Conservation (phyloP, 2,888 invertebrate species). For the Cheilosia variabilis region DNA sequence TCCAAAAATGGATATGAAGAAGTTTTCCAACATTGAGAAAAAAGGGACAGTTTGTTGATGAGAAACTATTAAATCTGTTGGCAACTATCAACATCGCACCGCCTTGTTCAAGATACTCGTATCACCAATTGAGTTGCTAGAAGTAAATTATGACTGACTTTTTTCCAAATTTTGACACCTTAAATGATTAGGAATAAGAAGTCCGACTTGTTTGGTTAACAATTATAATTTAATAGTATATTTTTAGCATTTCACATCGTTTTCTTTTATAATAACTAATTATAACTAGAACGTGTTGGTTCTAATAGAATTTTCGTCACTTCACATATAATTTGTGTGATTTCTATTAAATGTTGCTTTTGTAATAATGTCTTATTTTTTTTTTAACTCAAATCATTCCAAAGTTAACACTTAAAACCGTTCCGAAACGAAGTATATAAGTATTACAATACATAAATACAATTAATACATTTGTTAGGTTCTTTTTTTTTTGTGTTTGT, state of each 20-base stretch:
- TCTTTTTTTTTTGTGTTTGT: constrained; percentile 11
- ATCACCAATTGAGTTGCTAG: not conserved
- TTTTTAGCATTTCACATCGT: constrained; percentile 76
- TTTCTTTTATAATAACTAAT: constrained; percentile 75
- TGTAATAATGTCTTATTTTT: constrained; percentile 9
- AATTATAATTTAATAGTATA: constrained; percentile 83
- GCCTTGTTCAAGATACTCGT: too few species aligned
- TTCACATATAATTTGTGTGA: constrained; percentile 53
- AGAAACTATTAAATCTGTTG: too few species aligned
- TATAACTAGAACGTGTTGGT: constrained; percentile 61
- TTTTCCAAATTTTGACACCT: not conserved
- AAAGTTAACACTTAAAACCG: constrained; percentile 56
- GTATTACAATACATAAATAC: constrained; percentile 58
- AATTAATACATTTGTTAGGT: constrained; percentile 21
- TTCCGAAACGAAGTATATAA: constrained; percentile 55
- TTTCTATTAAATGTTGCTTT: constrained; percentile 20
- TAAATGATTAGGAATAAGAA: constrained; percentile 31
- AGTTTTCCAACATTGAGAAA: too few species aligned
- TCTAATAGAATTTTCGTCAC: constrained; percentile 52
- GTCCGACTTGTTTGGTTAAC: constrained; percentile 79
- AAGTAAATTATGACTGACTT: not conserved
- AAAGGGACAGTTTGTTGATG: too few species aligned
- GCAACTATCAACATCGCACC: too few species aligned
- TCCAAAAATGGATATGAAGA: too few species aligned
- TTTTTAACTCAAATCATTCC: constrained; percentile 44